Percentiles rank a stretch among this genome's conserved stretches.
These are phyloP conservation scores for Sphaeramia orbicularis DNA, from an alignment of 2,797 vertebrate genomes.

Conservation along the genomic window DNA sequence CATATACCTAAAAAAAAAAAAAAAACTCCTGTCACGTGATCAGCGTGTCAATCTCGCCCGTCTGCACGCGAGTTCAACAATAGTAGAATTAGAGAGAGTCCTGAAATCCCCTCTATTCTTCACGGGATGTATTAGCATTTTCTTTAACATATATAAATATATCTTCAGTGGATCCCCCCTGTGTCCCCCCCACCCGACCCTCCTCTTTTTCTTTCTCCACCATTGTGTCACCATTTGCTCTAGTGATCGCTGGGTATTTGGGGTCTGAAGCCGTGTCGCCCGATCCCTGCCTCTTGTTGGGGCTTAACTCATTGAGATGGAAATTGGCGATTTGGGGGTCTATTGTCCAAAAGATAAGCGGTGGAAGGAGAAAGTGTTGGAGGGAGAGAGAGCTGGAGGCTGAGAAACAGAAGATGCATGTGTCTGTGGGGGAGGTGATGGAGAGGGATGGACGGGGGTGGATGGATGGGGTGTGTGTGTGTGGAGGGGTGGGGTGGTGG, in stretches of 20 bases:
- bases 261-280: conserved; percentile 81
- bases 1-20: conserved; percentile 23
- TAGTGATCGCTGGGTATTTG: conserved; percentile 85
- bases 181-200: not conserved
- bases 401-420: conserved; percentile 49
- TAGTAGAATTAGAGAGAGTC: conserved; percentile 83
- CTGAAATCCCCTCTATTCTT: conserved; percentile 78
- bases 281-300: conserved; percentile 79
- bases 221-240: conserved; percentile 89
- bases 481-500: too few relatives aligned
- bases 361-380: conserved; percentile 35
- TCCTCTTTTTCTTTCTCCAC: conserved; percentile 44
- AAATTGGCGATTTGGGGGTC: conserved; percentile 83
- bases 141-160: conserved; percentile 81
- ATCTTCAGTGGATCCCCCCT: conserved; percentile 59
- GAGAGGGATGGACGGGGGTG: not conserved
- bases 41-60: conserved; percentile 81
- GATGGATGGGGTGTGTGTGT: too few relatives aligned
- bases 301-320: conserved; percentile 86
- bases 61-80: conserved; percentile 92
- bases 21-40: conserved; percentile 76
- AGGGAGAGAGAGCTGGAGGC: conserved; percentile 27
- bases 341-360: conserved; percentile 81
- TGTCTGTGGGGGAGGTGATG: conserved; percentile 7
- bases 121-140: conserved; percentile 86